Evolutionary conservation across 2,797 vertebrate species (phyloP), one percentile per base, ranked within the genome.

Genomic region (Sandelia bainsii): DNA sequence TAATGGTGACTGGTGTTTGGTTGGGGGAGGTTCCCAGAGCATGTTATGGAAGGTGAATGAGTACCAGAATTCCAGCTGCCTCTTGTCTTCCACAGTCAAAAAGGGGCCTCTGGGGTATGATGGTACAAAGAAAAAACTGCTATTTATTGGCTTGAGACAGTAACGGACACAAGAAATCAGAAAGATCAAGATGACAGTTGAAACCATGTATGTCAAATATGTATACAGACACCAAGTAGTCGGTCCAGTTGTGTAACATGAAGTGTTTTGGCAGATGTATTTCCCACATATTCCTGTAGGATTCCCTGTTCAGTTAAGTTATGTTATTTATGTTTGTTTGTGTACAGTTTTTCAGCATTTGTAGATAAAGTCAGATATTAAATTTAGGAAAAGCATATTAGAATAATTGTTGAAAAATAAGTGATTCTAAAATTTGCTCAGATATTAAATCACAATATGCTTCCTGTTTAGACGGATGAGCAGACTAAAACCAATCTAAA

Each of bases 51-150:
- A 57, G 68, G 44, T 69, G 73, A 82, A 75, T 73, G 75, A 83
- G 69, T 48, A 70, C 59, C 85, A 88, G 83, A 81, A 75, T 32
- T 79, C 73, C 83, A 84, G 76, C 82, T 88, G 86, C 60, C 57
- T 82, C 72, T 77, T 66, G 77, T 84, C 81, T 63, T 65, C 75
- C 32, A 48, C 58, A 77, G 67, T 73, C 49, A 61, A 64, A 72
- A 70, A 39, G 19, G 59, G 75, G 65, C 82, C 84, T 68, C 81
- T 48, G 45, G 64, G 73, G 84, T 78, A 53, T 71, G 67, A 81
- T 72, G 62, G 76, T 72, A 79, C 10, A 1, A 66, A 56, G 60
- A 80, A 61, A 63, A 75, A 64, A 52, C 69, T 46, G 23, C 9
- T 37, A 32, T 81, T 80, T 50, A 65, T 54, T 61, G 64, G 79